Evolutionary conservation across 1,140 invertebrate genomes (phyloP).

Genomic region (Drosophila obscura): DNA sequence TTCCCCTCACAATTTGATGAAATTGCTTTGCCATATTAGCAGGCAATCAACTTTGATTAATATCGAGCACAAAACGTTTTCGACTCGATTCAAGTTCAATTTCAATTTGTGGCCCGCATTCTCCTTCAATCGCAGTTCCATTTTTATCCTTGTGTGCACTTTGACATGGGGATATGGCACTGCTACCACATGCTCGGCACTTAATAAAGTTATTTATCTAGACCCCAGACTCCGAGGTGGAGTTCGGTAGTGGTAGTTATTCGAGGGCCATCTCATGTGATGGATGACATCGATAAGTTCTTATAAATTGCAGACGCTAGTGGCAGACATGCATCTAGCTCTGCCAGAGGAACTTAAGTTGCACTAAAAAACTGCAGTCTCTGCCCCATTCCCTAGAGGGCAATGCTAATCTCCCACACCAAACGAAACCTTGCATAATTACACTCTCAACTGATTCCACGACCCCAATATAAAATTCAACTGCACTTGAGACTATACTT

Average conservation of each 20-base stretch:
- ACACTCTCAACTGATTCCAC: slow-evolving; percentile 26
- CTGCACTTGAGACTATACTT: slow-evolving; percentile 64
- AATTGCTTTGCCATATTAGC: slow-evolving; percentile 38
- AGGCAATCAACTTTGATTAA: slow-evolving; percentile 55
- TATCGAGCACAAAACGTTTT: slow-evolving; percentile 37
- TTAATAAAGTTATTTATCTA: slow-evolving; percentile 69
- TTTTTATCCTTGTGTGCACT: slow-evolving; percentile 12
- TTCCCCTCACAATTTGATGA: slow-evolving; percentile 11
- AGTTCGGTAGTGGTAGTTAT: neutral
- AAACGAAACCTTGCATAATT: slow-evolving; percentile 48
- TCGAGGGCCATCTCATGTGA: slow-evolving; percentile 40
- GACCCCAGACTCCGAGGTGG: slow-evolving; percentile 27
- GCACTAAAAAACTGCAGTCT: slow-evolving; percentile 47
- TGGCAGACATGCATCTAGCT: slow-evolving; percentile 17
- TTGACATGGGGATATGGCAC: slow-evolving; percentile 20
- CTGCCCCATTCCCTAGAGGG: neutral
- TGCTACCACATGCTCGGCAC: slow-evolving; percentile 15
- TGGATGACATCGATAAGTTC: slow-evolving; percentile 83
- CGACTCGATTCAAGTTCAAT: slow-evolving; percentile 39
- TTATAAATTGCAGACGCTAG: slow-evolving; percentile 67
- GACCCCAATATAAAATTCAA: slow-evolving; percentile 49
- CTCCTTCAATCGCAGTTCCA: slow-evolving; percentile 15
- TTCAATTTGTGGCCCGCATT: slow-evolving; percentile 46
- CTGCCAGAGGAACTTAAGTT: slow-evolving; percentile 45
- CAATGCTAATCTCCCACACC: slow-evolving; percentile 17